Evolutionary conservation across 64 coral and sea anemone species (phyloP).

Genomic region (Acropora tenuis): DNA sequence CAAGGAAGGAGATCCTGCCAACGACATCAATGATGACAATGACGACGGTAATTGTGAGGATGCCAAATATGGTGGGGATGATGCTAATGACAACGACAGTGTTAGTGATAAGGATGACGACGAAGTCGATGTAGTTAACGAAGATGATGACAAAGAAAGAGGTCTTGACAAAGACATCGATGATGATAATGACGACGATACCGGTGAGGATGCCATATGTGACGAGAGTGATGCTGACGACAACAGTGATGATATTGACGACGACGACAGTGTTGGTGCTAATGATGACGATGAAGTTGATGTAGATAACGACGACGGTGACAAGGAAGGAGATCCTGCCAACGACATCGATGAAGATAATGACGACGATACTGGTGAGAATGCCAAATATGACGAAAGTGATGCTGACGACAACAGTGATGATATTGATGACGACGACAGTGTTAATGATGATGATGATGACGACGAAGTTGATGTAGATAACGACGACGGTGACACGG

Average conservation of each 20-base stretch:
- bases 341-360: not conserved
- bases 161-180: not conserved
- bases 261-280: not conserved
- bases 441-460: no score
- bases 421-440: not conserved
- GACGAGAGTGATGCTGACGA: no score
- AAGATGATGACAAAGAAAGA: no score
- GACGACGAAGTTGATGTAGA: no score
- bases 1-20: not conserved
- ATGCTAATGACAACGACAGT: no score
- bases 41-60: not conserved
- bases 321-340: not conserved
- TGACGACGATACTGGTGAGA: no score
- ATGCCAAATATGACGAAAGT: no score
- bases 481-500: not conserved
- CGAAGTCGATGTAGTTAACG: no score
- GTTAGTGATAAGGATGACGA: no score
- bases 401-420: not conserved
- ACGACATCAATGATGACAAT: not conserved
- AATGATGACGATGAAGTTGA: not conserved
- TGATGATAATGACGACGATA: not conserved
- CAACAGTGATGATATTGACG: not conserved
- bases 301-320: not conserved
- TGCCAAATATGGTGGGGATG: no score
- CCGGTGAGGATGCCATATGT: not conserved